Base-by-base conservation (phyloP, 2,113 vertebrate species). In the Euleptes europaea region DNA sequence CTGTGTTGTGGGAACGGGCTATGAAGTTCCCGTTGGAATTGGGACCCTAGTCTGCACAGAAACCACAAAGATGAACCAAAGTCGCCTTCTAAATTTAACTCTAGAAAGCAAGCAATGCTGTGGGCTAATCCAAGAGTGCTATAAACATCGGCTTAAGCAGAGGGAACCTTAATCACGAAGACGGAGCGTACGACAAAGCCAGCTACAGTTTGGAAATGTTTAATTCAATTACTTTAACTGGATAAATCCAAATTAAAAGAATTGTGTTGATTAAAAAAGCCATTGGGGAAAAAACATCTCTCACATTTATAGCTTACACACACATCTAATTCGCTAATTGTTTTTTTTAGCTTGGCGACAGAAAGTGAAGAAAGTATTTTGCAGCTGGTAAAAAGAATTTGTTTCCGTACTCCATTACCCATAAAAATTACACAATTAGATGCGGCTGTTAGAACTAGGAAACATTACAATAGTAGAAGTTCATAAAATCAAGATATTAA, bases 191-290 rank as follows among this genome's bases (percentile, higher is more conserved):
- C 67, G 71, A 89, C 44, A 83, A 81, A 88, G 82, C 71, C 23
- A 28, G 40, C 63, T 54, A 35, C 2, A 74, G 66, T n/a, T 42
- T 82, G 71, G 77, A 84, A 69, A 40, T 65, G n/a, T 76, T 73
- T 7, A 89, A 9, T 78, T 38, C 21, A 42, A 80, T 19, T 49
- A 57, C 80, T 78, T 84, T 81, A 84, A 75, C 11, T 76, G 86
- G 84, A 83, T 85, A 91, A 84, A 35, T 89, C 35, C 86, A 38
- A 88, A 78, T 80, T 72, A 31, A 73, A 60, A 78, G 78, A 40
- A 72, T 72, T 86, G 84, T 63, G 40, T 86, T 57, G 47, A 54
- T 84, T 89, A 76, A 87, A 90, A 88, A 80, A 92, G 87, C 83
- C 3, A 88, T 3, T 57, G n/a, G 73, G 69, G 4, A 19, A 33